phyloP scores from a whole-genome alignment of 1,140 invertebrate genomes.

The Heliconius congener region DNA sequence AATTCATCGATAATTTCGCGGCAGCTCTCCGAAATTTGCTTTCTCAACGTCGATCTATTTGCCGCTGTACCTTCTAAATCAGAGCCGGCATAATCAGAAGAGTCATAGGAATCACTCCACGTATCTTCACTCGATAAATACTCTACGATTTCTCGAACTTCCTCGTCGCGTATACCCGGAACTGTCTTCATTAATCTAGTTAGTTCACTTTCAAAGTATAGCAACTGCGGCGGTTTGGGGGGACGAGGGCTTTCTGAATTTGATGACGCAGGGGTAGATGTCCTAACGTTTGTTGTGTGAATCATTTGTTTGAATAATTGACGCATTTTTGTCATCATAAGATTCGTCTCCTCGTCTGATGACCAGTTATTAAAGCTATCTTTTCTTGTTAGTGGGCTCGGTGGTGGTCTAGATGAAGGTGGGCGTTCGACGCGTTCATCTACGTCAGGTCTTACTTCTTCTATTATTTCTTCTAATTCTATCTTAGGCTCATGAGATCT shows the following conservation, averaged over 20 bases:
- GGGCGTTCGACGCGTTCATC: conserved; percentile 73
- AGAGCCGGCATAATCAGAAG: conserved; percentile 94
- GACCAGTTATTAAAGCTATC: conserved; percentile 97
- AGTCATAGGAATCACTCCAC: conserved; percentile 95
- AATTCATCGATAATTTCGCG: conserved; percentile 94
- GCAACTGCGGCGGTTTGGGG: conserved; percentile 90
- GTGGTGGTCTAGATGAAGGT: conserved; percentile 70
- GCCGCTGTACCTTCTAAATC: conserved; percentile 89
- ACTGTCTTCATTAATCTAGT: conserved; percentile 96
- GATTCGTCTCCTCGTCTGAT: conserved; percentile 95
- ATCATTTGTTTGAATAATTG: conserved; percentile 95
- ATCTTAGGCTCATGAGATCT: conserved; percentile 80
- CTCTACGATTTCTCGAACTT: conserved; percentile 94
- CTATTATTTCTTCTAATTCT: conserved; percentile 82
- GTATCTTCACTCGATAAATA: conserved; percentile 95
- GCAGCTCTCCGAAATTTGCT: conserved; percentile 93
- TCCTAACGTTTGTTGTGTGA: conserved; percentile 83
- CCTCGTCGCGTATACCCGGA: conserved; percentile 93
- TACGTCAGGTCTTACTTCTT: conserved; percentile 77
- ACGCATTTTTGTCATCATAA: conserved; percentile 97
- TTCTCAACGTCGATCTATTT: conserved; percentile 88
- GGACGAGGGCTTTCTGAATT: conserved; percentile 83
- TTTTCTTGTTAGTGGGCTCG: conserved; percentile 86
- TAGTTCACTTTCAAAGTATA: conserved; percentile 94
- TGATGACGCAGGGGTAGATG: conserved; percentile 81